Conservation (phyloP, 35 echinoderm and acorn worm species). For the Stichopus chloronotus region DNA sequence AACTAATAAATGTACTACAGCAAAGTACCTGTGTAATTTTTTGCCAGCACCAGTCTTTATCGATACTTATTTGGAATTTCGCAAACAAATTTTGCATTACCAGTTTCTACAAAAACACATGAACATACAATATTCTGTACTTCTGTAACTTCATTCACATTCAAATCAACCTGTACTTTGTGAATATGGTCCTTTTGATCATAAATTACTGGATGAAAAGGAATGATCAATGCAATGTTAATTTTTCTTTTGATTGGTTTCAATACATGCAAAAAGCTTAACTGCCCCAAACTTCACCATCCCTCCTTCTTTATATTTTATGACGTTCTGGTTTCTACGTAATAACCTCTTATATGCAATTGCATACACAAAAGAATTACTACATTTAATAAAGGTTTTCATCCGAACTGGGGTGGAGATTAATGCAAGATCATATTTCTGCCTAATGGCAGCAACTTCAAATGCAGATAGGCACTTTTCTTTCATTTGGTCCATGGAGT, state of each 20-base stretch:
- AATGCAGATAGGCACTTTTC: neutral
- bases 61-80: too few species aligned
- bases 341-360: conserved; percentile 31
- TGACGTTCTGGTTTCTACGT: conserved; percentile 52
- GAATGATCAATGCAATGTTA: conserved; percentile 52
- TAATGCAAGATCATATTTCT: neutral
- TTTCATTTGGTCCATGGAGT: conserved; percentile 40
- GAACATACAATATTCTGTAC: too few species aligned
- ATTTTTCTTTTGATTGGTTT: neutral
- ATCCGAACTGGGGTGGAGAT: neutral
- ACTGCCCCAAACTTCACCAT: conserved; percentile 54
- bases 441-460: conserved; percentile 12
- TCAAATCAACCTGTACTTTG: conserved; percentile 10
- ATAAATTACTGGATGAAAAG: conserved; percentile 30
- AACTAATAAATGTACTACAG: too few species aligned
- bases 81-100: too few species aligned
- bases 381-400: conserved; percentile 6
- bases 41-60: too few species aligned
- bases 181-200: conserved; percentile 44
- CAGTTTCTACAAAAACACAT: too few species aligned
- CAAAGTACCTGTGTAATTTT: too few species aligned
- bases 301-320: conserved; percentile 25
- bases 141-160: neutral
- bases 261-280: conserved; percentile 52
- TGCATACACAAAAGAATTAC: conserved; percentile 51